These are phyloP conservation scores for Strix aluco DNA, from an alignment of 2,113 vertebrate genomes.

Conservation along the genomic window DNA sequence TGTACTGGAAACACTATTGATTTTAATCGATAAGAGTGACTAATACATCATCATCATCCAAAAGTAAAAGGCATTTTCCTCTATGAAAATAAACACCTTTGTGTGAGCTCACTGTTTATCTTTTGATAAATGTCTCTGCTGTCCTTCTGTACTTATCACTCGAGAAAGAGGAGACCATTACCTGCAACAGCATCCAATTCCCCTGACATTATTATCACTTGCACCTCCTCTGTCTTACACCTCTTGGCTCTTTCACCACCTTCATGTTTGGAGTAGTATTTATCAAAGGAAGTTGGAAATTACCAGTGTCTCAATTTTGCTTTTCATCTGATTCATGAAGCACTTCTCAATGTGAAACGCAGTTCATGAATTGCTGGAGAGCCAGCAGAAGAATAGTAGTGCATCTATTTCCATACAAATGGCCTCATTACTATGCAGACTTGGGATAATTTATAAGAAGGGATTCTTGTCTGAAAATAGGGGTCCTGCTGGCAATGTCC, in stretches of 20 bases:
- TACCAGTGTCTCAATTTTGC: slow-evolving; percentile 5
- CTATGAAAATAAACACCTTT: neutral
- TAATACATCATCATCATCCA: neutral
- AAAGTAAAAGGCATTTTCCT: neutral
- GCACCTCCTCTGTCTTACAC: neutral
- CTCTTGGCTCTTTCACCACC: neutral
- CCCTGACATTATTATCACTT: neutral
- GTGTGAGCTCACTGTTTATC: neutral
- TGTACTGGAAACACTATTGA: neutral
- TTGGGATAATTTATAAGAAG: slow-evolving; percentile 16
- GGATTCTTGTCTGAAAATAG: slow-evolving; percentile 3
- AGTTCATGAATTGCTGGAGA: slow-evolving; percentile 45
- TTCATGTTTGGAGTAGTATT: neutral
- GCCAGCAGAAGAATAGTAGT: slow-evolving; percentile 6
- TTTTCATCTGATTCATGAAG: slow-evolving; percentile 38
- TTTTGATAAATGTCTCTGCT: neutral
- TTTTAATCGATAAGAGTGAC: neutral
- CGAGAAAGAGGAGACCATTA: neutral
- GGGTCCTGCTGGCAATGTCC: slow-evolving; percentile 12
- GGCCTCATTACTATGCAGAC: slow-evolving; percentile 39
- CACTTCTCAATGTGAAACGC: slow-evolving; percentile 8
- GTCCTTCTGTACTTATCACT: neutral
- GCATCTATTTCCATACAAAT: slow-evolving; percentile 57
- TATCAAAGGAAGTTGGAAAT: slow-evolving; percentile 32
- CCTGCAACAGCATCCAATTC: neutral